Base-by-base conservation (phyloP, 2,888 invertebrate genomes). In the Alitta virens region DNA sequence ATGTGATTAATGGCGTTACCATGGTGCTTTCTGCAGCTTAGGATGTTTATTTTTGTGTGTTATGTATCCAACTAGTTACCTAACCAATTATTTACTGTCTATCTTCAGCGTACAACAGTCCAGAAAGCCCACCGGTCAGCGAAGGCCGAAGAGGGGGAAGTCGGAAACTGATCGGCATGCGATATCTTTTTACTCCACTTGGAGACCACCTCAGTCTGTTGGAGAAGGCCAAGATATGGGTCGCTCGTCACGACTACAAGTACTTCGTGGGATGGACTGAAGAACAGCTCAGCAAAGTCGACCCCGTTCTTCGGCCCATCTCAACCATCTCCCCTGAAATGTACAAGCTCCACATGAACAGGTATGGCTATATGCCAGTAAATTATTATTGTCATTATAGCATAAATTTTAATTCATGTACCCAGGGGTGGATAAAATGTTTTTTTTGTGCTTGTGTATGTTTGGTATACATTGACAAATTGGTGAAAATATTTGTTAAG, bases 271-370 rank as follows among this genome's bases (percentile, higher is more conserved):
- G 67, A 49, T 72, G 68, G 68, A 67, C 64, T 14, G 64, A 66
- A 52, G 68, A 64, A 26, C 67, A 72, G 60, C 65, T 72, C 18
- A 38, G 63, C 24, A 56, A 51, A 9, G 63, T 70, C 7, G 70
- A 71, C 53, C 62, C 63, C 23, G 43, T 63, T 18, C 60, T 71
- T 25, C 49, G 70, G 38, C 72, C 72, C 7, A 38, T 70, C 9
- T 55, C 60, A 1, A 56, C 64, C 21, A 70, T 72, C 56, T 63
- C 71, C 2, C 57, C 66, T 1, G 67, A 68, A 23, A 50, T 63
- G 54, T 72, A 72, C 62, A 72, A 72, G 54, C 56, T 68, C 2
- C 70, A 71, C 58, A 71, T 71, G 71, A 71, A 71, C 66, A 68
- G 71, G 71, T 71, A 27, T 46, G 62, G 33, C n/a, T n/a, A n/a